Percentiles rank a stretch among this genome's conserved stretches.
These are phyloP conservation scores for Onychomys leucogaster DNA, from an alignment of 2,797 vertebrate genomes.

Conservation along the genomic window DNA sequence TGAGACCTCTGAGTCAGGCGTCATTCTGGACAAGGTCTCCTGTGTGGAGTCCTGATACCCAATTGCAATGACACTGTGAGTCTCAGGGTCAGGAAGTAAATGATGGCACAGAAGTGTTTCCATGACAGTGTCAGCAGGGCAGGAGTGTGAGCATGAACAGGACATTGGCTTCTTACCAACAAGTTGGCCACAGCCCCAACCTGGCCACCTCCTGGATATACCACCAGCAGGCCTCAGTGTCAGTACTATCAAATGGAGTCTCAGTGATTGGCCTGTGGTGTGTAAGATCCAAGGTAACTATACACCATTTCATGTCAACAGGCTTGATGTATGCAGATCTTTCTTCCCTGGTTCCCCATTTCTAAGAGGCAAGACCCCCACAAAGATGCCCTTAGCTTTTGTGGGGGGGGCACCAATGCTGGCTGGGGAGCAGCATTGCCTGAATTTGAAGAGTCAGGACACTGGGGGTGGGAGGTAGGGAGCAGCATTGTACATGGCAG, in stretches of 20 bases:
- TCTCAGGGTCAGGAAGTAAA: neutral
- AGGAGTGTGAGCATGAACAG: fast-evolving
- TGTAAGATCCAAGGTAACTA: neutral
- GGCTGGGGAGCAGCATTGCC: neutral
- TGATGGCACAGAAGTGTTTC: fast-evolving
- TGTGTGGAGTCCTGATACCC: neutral
- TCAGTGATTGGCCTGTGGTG: neutral
- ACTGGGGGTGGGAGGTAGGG: fast-evolving
- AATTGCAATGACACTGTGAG: neutral
- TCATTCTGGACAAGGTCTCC: neutral
- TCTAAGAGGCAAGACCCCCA: neutral
- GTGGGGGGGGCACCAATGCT: neutral
- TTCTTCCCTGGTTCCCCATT: neutral
- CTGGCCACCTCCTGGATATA: neutral
- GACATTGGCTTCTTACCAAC: neutral
- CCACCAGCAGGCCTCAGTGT: neutral
- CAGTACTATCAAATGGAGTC: neutral
- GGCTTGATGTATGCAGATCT: fast-evolving
- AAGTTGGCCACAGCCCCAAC: neutral
- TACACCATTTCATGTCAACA: neutral
- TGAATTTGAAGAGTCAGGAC: neutral
- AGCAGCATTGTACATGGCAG: neutral
- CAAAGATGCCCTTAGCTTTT: neutral
- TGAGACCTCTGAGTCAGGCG: fast-evolving
- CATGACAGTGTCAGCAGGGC: fast-evolving